These are phyloP conservation scores for Epirrhoe alternata DNA, from an alignment of 2,888 invertebrate genomes.

Conservation along the genomic window DNA sequence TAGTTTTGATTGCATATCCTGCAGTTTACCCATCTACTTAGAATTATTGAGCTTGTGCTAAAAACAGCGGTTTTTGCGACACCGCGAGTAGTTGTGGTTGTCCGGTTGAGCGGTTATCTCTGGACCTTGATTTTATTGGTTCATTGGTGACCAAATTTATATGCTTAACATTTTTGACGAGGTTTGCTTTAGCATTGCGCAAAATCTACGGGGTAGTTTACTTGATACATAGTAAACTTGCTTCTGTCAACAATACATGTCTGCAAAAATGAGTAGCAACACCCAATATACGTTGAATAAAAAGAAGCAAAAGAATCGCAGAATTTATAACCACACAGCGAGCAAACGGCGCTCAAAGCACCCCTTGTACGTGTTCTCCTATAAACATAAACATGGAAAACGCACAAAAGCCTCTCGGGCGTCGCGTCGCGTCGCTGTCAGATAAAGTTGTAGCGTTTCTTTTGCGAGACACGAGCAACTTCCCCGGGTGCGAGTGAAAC, in stretches of 20 bases:
- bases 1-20: constrained; percentile 8
- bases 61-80: background rate
- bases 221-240: background rate
- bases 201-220: background rate
- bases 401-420: constrained; percentile 83
- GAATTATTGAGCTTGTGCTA: background rate
- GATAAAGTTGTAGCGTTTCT: constrained; percentile 84
- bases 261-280: constrained; percentile 40
- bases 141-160: background rate
- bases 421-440: constrained; percentile 80
- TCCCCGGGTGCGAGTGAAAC: constrained; percentile 66
- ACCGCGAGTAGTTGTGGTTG: constrained; percentile 2
- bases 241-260: constrained; percentile 3
- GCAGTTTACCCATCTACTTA: background rate
- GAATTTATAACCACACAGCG: constrained; percentile 69
- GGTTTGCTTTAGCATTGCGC: background rate
- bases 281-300: constrained; percentile 59
- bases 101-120: background rate
- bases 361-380: constrained; percentile 81
- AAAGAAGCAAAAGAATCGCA: constrained; percentile 73
- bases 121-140: too few species aligned
- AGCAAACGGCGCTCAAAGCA: constrained; percentile 78
- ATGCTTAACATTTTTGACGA: background rate
- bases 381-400: constrained; percentile 85
- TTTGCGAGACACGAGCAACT: constrained; percentile 70